Evolutionary conservation across 2,113 vertebrate species (phyloP).

Genomic region (Struthidea cinerea): DNA sequence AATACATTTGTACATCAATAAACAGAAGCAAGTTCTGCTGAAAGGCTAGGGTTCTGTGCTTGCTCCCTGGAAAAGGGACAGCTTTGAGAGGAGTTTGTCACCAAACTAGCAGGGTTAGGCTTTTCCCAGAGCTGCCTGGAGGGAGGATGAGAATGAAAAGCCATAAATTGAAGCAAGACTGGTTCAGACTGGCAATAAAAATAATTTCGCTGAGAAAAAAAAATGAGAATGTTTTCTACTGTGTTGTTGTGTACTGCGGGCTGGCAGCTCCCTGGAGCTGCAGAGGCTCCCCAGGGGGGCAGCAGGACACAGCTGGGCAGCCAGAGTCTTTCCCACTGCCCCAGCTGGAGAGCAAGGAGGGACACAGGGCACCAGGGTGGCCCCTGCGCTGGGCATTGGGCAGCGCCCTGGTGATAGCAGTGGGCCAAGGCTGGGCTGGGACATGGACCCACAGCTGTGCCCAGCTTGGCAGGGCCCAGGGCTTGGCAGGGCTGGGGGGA

Average conservation of each 20-base stretch:
- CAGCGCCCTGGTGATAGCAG: accelerated
- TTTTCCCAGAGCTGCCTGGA: background rate
- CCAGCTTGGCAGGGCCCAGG: accelerated
- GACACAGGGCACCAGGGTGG: background rate
- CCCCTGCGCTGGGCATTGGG: accelerated
- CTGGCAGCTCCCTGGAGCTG: accelerated
- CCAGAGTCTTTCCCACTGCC: background rate
- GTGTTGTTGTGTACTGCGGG: too few relatives aligned
- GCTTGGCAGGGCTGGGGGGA: background rate
- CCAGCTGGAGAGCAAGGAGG: too few relatives aligned
- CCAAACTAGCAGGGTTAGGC: background rate
- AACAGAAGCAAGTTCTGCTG: background rate
- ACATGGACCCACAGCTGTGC: too few relatives aligned
- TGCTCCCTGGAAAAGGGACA: background rate
- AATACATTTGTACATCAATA: background rate
- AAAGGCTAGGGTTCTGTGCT: background rate
- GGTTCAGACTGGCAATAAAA: background rate
- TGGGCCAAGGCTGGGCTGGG: too few relatives aligned
- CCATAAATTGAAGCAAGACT: background rate
- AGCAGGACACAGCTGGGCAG: background rate
- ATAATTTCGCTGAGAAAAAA: background rate
- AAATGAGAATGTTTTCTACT: background rate
- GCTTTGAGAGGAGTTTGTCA: background rate
- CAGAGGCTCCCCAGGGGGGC: background rate
- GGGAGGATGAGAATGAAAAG: background rate